A percentile compares a stretch with the other conserved stretches of the same genome.
phyloP scores from a whole-genome alignment of 2,797 vertebrate species.

The Nyctalus aviator region DNA sequence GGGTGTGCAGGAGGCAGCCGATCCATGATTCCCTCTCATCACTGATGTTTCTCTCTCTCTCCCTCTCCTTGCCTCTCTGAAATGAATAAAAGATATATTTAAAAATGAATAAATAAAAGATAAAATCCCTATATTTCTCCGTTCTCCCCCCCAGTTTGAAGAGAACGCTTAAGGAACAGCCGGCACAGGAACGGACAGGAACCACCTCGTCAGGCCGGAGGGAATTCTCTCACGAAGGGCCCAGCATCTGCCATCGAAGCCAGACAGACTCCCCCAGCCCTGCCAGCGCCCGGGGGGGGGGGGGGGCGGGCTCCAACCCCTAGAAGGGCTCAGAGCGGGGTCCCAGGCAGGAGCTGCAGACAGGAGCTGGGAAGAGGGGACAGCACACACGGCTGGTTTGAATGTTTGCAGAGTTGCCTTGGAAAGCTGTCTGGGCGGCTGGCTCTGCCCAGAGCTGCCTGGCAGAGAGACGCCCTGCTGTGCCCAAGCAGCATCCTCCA shows the following conservation, averaged over 20 bases:
- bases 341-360: not conserved
- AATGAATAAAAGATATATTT: too few relatives aligned
- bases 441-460: not conserved
- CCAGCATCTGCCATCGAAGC: too few relatives aligned
- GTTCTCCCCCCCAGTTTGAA: too few relatives aligned
- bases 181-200: too few relatives aligned
- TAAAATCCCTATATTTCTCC: too few relatives aligned
- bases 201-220: too few relatives aligned
- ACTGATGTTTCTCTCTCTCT: too few relatives aligned
- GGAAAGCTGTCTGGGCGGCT: not conserved
- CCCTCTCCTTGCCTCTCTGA: too few relatives aligned
- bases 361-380: rapidly evolving
- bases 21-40: too few relatives aligned
- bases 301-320: rapidly evolving
- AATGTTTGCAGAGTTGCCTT: not conserved
- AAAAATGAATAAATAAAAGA: too few relatives aligned
- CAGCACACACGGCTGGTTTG: rapidly evolving
- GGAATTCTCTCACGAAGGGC: not conserved
- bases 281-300: not conserved
- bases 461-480: not conserved
- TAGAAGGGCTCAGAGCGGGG: rapidly evolving
- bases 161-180: too few relatives aligned
- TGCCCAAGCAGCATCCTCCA: rapidly evolving
- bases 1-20: too few relatives aligned
- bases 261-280: not conserved